These are phyloP conservation scores for Leucophenga varia DNA, from an alignment of 1,140 invertebrate species.

Conservation along the genomic window DNA sequence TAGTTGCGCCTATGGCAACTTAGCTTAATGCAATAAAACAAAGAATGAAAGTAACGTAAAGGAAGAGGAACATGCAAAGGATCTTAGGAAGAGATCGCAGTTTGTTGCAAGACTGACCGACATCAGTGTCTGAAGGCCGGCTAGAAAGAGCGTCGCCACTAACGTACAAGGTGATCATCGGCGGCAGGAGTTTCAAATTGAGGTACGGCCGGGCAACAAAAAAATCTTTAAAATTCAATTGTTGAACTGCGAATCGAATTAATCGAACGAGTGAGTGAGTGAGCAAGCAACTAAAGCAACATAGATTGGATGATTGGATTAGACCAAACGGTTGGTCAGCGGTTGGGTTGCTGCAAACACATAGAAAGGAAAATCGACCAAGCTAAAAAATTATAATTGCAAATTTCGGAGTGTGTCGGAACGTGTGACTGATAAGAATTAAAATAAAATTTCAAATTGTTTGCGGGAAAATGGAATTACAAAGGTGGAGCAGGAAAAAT, in stretches of 20 bases:
- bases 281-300: slow-evolving; percentile 10
- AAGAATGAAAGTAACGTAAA: slow-evolving; percentile 8
- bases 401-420: slow-evolving; percentile 50
- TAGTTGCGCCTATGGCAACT: slow-evolving; percentile 42
- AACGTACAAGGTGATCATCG: too few species aligned
- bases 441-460: too few species aligned
- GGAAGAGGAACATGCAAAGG: slow-evolving; percentile 45
- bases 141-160: too few species aligned
- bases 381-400: slow-evolving; percentile 51
- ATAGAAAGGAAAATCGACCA: slow-evolving; percentile 26
- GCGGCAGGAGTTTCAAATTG: too few species aligned
- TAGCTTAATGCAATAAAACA: slow-evolving; percentile 30
- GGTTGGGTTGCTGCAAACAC: slow-evolving; percentile 15
- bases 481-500: background rate
- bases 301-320: slow-evolving; percentile 5
- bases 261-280: too few species aligned
- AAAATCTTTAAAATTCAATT: slow-evolving; percentile 34
- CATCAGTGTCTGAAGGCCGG: too few species aligned
- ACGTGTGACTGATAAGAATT: slow-evolving; percentile 29
- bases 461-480: too few species aligned
- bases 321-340: slow-evolving; percentile 7
- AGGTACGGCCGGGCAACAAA: too few species aligned
- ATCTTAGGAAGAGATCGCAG: too few species aligned
- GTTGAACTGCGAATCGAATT: slow-evolving; percentile 24
- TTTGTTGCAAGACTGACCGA: too few species aligned